Conservation (phyloP, 2,797 vertebrate species). For the Arctocebus calabarensis region DNA sequence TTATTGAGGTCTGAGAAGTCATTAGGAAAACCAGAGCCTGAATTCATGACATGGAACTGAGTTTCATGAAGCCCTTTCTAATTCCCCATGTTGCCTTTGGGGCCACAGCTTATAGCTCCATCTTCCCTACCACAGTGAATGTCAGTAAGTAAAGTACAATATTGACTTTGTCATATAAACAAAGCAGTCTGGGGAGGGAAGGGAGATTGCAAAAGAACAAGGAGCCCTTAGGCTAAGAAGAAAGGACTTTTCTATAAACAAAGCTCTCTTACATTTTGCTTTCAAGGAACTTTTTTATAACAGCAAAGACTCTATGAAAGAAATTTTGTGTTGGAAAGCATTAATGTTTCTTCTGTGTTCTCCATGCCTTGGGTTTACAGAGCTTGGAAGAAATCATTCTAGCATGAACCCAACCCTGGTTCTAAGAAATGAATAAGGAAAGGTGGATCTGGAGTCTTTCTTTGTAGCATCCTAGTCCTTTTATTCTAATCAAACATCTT, state of each 20-base stretch:
- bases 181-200: background rate
- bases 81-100: background rate
- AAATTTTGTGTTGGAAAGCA: conserved; percentile 78
- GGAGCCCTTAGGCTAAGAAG: conserved; percentile 20
- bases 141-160: conserved; percentile 57
- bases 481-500: background rate
- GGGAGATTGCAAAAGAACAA: conserved; percentile 52
- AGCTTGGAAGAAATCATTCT: conserved; percentile 19
- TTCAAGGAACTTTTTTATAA: conserved; percentile 74
- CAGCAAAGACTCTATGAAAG: conserved; percentile 50
- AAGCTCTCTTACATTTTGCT: conserved; percentile 67
- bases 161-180: conserved; percentile 68
- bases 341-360: conserved; percentile 57
- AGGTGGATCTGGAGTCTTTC: background rate
- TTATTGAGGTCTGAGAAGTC: conserved; percentile 12
- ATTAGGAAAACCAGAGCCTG: conserved; percentile 32
- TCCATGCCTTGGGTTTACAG: background rate
- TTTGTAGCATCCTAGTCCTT: background rate
- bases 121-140: background rate
- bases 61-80: background rate
- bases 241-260: conserved; percentile 59
- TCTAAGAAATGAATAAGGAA: background rate
- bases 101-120: background rate
- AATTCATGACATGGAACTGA: background rate
- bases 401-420: background rate